These are phyloP conservation scores for Brachylomia viminalis DNA, from an alignment of 2,888 invertebrate species.

Conservation along the genomic window DNA sequence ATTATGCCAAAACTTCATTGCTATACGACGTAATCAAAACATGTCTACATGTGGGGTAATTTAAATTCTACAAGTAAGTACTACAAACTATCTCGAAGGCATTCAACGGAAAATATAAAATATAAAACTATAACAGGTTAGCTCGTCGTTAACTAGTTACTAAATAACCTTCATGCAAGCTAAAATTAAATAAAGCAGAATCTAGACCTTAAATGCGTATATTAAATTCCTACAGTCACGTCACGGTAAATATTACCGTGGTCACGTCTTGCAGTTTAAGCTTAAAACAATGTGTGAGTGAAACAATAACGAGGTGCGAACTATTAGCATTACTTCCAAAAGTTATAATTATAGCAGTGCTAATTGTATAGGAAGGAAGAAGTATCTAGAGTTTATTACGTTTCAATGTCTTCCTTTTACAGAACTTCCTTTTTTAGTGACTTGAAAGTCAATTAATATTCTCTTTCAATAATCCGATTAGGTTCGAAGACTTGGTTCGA, in stretches of 20 bases:
- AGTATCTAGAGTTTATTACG: conserved; percentile 12
- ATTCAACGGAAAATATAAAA: conserved; percentile 36
- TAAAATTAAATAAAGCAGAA: conserved; percentile 50
- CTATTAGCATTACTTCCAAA: conserved; percentile 28
- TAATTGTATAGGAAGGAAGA: conserved; percentile 57
- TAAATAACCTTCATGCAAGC: conserved; percentile 58
- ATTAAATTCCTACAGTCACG: conserved; percentile 33
- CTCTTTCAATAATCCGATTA: conserved; percentile 77
- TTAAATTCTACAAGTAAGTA: conserved; percentile 31
- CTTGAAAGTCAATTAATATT: conserved; percentile 69
- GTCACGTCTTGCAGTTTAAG: conserved; percentile 30
- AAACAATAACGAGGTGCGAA: conserved; percentile 34
- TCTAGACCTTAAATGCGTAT: conserved; percentile 38
- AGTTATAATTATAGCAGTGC: conserved; percentile 37
- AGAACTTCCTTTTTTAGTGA: conserved; percentile 34
- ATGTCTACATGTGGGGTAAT: conserved; percentile 1
- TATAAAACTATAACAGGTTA: conserved; percentile 43
- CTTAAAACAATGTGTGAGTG: conserved; percentile 21
- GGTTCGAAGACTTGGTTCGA: conserved; percentile 65
- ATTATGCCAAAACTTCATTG: conserved; percentile 12
- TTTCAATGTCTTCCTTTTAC: conserved; percentile 47
- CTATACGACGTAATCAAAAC: conserved; percentile 11
- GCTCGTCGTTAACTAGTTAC: conserved; percentile 35
- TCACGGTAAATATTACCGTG: no score
- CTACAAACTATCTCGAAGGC: conserved; percentile 17